Evolutionary conservation across 2,888 invertebrate genomes (phyloP).

Genomic region (Latrodectus hesperus): DNA sequence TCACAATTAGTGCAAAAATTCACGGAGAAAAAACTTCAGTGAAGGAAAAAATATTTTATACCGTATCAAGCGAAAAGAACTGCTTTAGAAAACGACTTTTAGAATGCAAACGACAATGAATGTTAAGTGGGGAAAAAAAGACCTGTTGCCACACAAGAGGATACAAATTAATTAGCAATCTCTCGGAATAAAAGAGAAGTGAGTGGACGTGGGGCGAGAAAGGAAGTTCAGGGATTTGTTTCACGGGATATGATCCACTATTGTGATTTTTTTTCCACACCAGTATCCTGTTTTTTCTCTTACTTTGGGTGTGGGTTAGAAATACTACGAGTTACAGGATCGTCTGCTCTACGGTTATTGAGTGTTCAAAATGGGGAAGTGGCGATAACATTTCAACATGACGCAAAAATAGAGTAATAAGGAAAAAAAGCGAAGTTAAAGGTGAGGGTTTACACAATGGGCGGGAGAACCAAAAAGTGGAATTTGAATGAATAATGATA

Average conservation of each 20-base stretch:
- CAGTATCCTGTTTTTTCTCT: constrained; percentile 3
- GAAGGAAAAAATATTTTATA: background rate
- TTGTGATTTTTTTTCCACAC: background rate
- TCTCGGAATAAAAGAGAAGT: background rate
- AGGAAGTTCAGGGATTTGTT: background rate
- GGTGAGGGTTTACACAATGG: no score
- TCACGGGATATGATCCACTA: background rate
- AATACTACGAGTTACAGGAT: background rate
- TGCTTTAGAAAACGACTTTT: no score
- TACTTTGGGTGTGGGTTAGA: background rate
- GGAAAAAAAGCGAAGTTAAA: no score
- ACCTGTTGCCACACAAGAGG: background rate
- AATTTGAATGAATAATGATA: no score
- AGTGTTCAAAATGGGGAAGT: background rate
- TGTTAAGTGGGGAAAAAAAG: background rate
- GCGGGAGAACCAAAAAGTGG: no score
- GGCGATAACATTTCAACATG: background rate
- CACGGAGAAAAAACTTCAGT: background rate
- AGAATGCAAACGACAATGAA: background rate
- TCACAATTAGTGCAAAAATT: background rate
- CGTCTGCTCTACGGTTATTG: background rate
- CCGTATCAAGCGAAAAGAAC: no score
- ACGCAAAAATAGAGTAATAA: background rate
- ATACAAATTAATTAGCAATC: constrained; percentile 15
- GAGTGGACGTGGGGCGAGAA: background rate